Percentiles rank a stretch among this genome's conserved stretches.
These are phyloP conservation scores for Calliphora vicina DNA, from an alignment of 1,140 invertebrate species.

Conservation along the genomic window DNA sequence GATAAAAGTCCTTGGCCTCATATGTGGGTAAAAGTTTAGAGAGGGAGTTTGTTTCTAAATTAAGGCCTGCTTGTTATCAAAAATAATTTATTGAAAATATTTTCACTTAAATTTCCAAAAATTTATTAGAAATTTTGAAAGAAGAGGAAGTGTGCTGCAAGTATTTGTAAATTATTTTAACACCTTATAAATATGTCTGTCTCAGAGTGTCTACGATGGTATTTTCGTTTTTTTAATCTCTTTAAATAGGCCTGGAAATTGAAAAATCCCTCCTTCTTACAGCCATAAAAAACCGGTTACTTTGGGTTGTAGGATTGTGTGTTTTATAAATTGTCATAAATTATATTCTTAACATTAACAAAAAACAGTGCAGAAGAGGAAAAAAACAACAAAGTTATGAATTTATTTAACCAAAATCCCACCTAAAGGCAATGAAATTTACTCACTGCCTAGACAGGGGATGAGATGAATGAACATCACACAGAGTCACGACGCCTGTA, in stretches of 20 bases:
- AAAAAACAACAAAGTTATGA: not conserved
- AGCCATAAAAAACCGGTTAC: not conserved
- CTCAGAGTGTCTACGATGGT: not conserved
- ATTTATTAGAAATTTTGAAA: not conserved
- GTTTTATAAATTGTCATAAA: conserved; percentile 9
- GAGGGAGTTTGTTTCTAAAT: not conserved
- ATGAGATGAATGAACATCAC: not conserved
- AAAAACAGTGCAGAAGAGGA: not conserved
- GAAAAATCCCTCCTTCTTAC: not conserved
- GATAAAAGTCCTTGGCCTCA: not conserved
- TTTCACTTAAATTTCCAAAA: not conserved
- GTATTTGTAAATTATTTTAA: not conserved
- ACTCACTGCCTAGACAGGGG: not conserved
- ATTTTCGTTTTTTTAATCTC: not conserved
- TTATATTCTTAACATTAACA: not conserved
- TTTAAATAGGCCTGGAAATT: not conserved
- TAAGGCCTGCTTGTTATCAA: not conserved
- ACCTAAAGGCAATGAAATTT: not conserved
- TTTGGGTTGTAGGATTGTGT: not conserved
- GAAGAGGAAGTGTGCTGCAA: not conserved
- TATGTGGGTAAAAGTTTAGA: not conserved
- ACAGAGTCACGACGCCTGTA: not conserved
- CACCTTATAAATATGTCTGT: not conserved
- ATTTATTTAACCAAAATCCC: conserved; percentile 6
- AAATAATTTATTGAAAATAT: conserved; percentile 4